phyloP scores from a whole-genome alignment of 2,888 invertebrate species.

The Philhelius pedissequus region DNA sequence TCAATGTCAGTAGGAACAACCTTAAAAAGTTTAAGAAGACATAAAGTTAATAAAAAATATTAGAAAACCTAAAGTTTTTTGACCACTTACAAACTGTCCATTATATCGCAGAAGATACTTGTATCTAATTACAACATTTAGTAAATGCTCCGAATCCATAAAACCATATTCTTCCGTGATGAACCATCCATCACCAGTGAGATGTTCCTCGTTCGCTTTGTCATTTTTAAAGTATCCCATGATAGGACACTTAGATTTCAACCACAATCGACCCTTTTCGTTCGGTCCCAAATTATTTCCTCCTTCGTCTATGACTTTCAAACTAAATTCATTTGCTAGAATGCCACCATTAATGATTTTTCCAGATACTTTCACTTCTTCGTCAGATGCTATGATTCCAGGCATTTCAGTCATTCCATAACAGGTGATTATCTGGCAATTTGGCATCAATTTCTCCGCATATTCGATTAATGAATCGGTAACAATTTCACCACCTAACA shows the following conservation, averaged over 20 bases:
- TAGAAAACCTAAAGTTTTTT: not conserved
- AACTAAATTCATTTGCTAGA: slow-evolving; percentile 37
- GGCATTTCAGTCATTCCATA: slow-evolving; percentile 68
- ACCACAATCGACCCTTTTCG: slow-evolving; percentile 50
- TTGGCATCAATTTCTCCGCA: slow-evolving; percentile 21
- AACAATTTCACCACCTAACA: slow-evolving; percentile 42
- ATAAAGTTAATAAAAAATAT: not conserved
- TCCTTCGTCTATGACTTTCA: slow-evolving; percentile 58
- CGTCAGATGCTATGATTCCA: slow-evolving; percentile 56
- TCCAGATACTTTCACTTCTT: not conserved
- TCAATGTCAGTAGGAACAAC: slow-evolving; percentile 63
- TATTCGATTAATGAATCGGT: slow-evolving; percentile 36
- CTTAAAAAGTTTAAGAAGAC: slow-evolving; percentile 18
- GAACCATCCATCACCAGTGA: not conserved
- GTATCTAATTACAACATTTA: slow-evolving; percentile 11
- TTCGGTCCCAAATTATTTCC: slow-evolving; percentile 39
- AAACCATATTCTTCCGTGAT: not conserved
- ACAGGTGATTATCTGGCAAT: slow-evolving; percentile 41
- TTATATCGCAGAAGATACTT: slow-evolving; percentile 44
- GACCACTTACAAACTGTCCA: not conserved
- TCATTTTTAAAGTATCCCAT: slow-evolving; percentile 6
- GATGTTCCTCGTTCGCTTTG: not conserved
- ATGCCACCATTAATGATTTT: slow-evolving; percentile 49
- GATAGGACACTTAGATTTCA: slow-evolving; percentile 56
- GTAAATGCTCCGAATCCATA: not conserved